Evolutionary conservation across 2,797 vertebrate species (phyloP).

Genomic region (Geotrypetes seraphini): DNA sequence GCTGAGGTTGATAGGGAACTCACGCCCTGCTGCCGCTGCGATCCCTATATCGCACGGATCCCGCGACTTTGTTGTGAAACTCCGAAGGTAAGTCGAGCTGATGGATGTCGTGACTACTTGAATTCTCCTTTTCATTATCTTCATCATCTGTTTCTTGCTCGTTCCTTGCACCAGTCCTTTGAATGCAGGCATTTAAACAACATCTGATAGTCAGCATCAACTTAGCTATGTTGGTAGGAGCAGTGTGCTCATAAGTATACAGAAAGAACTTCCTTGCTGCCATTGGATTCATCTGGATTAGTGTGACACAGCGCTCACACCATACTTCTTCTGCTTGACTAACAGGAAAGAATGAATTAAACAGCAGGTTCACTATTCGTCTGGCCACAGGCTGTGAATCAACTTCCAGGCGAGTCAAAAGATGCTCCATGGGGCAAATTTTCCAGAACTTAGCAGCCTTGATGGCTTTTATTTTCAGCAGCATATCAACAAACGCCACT

Average conservation of each 20-base stretch:
- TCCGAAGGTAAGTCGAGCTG: too few species aligned
- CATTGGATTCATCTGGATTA: constrained; percentile 83
- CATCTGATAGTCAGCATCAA: constrained; percentile 83
- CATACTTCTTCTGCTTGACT: constrained; percentile 71
- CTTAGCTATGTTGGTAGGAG: constrained; percentile 80
- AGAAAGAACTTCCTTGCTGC: constrained; percentile 88
- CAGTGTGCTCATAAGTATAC: constrained; percentile 67
- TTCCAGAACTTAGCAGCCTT: constrained; percentile 97
- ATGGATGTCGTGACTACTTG: too few species aligned
- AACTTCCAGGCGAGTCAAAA: constrained; percentile 69
- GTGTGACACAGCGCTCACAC: constrained; percentile 83
- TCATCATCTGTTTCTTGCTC: constrained; percentile 29
- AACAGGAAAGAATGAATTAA: constrained; percentile 83
- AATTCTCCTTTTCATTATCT: constrained; percentile 72
- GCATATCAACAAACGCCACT: constrained; percentile 81
- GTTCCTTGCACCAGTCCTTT: constrained; percentile 30
- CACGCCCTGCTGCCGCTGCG: too few species aligned
- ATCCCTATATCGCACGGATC: too few species aligned
- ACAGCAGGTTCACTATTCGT: constrained; percentile 77
- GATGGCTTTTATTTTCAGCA: constrained; percentile 83
- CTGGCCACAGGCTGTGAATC: constrained; percentile 72
- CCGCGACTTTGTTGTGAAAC: too few species aligned
- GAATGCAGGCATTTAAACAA: constrained; percentile 74
- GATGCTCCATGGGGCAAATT: constrained; percentile 85
- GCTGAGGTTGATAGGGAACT: too few species aligned